Base-by-base conservation (phyloP, 2,888 invertebrate genomes). In the Onchidella celtica region DNA sequence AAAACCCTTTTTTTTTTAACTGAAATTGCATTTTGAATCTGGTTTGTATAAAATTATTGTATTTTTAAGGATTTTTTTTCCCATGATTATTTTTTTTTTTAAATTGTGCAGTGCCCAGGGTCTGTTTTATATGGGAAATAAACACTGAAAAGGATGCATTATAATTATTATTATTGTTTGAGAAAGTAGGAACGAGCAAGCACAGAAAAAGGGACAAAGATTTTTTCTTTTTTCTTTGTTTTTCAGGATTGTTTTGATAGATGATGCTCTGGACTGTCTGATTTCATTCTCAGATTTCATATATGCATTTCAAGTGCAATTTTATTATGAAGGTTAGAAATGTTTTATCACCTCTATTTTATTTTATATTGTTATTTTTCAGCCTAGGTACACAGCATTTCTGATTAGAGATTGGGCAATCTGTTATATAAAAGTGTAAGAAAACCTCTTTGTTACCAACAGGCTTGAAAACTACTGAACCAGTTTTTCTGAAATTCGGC, bases 221-320 rank as follows among this genome's bases (percentile, higher is more conserved):
- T n/a, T n/a, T n/a, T 47, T 17, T 47, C 38, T 59, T 14, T 27
- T 59, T 59, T 27, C n/a, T 36, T 79, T 61, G 55, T 29, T 55
- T 88, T 88, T 70, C 85, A 92, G 92, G 73, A 93, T 92, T 66
- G 91, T 93, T 38, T 85, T 93, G 47, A 87, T 92, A 83, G 92
- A 92, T 84, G 92, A 92, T 87, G 92, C 92, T n/a, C 77, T 91
- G 68, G 93, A 92, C 80, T 92, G 91, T 77, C 88, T 92, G 36
- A 92, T 93, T 29, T 90, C 91, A 17, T 93, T 93, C 85, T 81
- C 90, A 63, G 92, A 93, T 86, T 93, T 93, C 84, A 89, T 93
- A 61, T 93, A 91, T 83, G 91, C 93, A 40, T 93, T 93, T 84
- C 93, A 93, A 88, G 87, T 91, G 63, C 92, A 93, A 86, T 92